Evolutionary conservation across 2,888 invertebrate species (phyloP), one percentile per base, ranked within the genome.

Genomic region (Morpho deidamia): DNA sequence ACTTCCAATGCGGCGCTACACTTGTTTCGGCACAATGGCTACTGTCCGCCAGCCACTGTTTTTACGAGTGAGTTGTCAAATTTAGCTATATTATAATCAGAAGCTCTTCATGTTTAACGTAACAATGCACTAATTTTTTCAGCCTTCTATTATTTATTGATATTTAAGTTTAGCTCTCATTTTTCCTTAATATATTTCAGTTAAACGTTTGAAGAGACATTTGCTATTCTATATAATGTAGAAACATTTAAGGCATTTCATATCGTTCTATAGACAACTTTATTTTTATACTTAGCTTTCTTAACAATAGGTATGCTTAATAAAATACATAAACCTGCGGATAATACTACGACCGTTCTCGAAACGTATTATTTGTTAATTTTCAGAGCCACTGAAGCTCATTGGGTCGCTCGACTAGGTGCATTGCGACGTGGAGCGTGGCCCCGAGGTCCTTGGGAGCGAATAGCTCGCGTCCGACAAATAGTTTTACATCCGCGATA

Each of bases 1-100:
- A 95, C 81, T 95, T 95, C 87, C 95, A 95, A 81, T 95, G 95
- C 74, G 95, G 95, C 12, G 95, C 93, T 12, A 95, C 95, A 2
- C 90, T 95, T 44, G 90, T 95, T 61, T 91, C 92, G 10, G 89
- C 92, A 54, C 89, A 91, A 67, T 95, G 95, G 95, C 91, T 95
- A 47, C 86, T 95, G 7, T 95, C 95, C 0, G 95, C 95, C 43
- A 95, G 95, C 39, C 95, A 95, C 76, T 95, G 95, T 70, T 95
- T 95, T 74, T 95, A 94, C 74, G 93, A 93, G 95, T 95, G 74
- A 91, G 92, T 89, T 38, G 11, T 23, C 23, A 23, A 23, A 23
- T 5, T 5, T 5, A 5, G 23, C 5, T 5, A 23, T 23, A 5
- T 23, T 23, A 23, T 23, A 5, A 23, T 23, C 23, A 23, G 23